Conservation (phyloP, 1,140 invertebrate genomes). For the Ganaspis sp. region DNA sequence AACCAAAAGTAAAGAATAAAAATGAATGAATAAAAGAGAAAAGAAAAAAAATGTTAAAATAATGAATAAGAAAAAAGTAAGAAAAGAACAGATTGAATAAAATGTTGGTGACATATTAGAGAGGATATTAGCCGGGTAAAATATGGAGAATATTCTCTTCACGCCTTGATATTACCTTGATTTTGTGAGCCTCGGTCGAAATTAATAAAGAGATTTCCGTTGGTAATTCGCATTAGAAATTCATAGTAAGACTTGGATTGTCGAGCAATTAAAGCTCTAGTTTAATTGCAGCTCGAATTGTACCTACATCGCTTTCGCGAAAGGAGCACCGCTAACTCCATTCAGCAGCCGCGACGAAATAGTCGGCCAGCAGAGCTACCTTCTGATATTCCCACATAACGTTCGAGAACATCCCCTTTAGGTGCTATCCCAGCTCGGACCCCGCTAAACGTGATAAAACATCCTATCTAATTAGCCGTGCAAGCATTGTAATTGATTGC, state of each 20-base stretch:
- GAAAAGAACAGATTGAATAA: neutral
- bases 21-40: too few species aligned
- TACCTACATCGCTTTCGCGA: constrained; percentile 24
- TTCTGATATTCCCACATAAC: constrained; percentile 14
- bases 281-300: constrained; percentile 29
- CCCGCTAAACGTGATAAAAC: neutral
- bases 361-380: neutral
- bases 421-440: neutral
- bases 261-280: constrained; percentile 31
- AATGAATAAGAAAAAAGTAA: too few species aligned
- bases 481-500: constrained; percentile 20
- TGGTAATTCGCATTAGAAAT: constrained; percentile 29
- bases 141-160: constrained; percentile 19
- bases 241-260: constrained; percentile 27
- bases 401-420: constrained; percentile 9
- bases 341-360: neutral
- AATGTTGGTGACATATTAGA: neutral
- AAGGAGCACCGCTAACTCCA: constrained; percentile 4
- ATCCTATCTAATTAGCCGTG: constrained; percentile 21
- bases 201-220: constrained; percentile 27
- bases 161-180: constrained; percentile 26
- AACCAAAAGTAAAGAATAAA: too few species aligned
- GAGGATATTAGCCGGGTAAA: neutral
- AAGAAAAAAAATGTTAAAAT: too few species aligned
- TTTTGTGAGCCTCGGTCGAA: neutral